A percentile compares a stretch with the other conserved stretches of the same genome.
Conservation (phyloP, 2,888 invertebrate genomes). For the Thumatha senex region DNA sequence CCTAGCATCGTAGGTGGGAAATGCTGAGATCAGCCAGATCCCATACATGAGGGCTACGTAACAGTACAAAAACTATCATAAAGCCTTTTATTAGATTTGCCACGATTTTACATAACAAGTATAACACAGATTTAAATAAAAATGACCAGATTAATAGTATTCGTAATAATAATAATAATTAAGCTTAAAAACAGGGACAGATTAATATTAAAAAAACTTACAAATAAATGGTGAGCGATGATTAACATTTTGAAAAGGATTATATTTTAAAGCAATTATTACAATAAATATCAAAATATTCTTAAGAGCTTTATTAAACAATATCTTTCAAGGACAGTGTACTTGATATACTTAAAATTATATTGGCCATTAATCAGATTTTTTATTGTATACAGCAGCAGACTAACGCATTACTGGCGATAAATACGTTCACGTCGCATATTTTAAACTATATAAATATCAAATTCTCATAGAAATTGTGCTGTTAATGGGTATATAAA, state of each 20-base stretch:
- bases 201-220: conserved; percentile 76
- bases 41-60: too few relatives aligned
- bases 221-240: conserved; percentile 79
- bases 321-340: conserved; percentile 78
- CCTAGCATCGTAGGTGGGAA: too few relatives aligned
- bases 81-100: conserved; percentile 75
- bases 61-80: conserved; percentile 78
- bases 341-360: conserved; percentile 73
- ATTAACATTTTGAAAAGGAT: conserved; percentile 79
- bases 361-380: conserved; percentile 58
- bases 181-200: conserved; percentile 76
- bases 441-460: conserved; percentile 38
- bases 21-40: too few relatives aligned
- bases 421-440: conserved; percentile 39
- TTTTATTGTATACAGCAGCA: conserved; percentile 36
- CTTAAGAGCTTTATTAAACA: conserved; percentile 71
- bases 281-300: conserved; percentile 72
- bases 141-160: conserved; percentile 83
- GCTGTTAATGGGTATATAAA: conserved; percentile 66
- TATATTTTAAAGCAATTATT: conserved; percentile 78
- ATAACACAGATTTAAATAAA: conserved; percentile 82
- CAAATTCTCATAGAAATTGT: conserved; percentile 60
- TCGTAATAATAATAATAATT: conserved; percentile 74
- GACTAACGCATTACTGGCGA: conserved; percentile 65
- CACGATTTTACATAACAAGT: conserved; percentile 78